A percentile compares a stretch with the other conserved stretches of the same genome.
These are phyloP conservation scores for Orthosia gracilis DNA, from an alignment of 2,888 invertebrate species.

Conservation along the genomic window DNA sequence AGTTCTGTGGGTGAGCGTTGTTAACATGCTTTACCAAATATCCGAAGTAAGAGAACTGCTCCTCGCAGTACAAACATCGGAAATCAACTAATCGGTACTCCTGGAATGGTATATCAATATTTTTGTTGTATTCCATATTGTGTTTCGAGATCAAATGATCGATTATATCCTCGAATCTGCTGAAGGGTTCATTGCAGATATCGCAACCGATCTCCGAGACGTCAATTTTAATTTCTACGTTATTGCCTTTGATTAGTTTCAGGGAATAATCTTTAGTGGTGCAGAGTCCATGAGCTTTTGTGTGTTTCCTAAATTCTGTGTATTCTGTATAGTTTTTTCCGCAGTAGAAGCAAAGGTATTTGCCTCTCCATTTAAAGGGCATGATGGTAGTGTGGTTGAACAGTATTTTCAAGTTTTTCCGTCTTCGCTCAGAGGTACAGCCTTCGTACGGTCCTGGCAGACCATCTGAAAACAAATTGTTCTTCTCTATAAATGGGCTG, in stretches of 20 bases:
- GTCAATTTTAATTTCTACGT: slow-evolving; percentile 83
- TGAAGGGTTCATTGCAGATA: slow-evolving; percentile 80
- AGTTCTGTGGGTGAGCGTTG: slow-evolving; percentile 77
- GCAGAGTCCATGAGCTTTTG: slow-evolving; percentile 79
- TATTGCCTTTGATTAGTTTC: slow-evolving; percentile 78
- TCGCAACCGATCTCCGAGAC: slow-evolving; percentile 83
- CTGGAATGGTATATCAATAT: slow-evolving; percentile 77
- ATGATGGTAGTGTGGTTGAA: slow-evolving; percentile 86
- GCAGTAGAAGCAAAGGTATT: slow-evolving; percentile 85
- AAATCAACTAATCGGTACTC: slow-evolving; percentile 80
- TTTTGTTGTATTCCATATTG: slow-evolving; percentile 79
- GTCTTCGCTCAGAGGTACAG: slow-evolving; percentile 78
- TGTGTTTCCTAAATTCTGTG: slow-evolving; percentile 81
- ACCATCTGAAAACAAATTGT: slow-evolving; percentile 86
- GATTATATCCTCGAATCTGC: slow-evolving; percentile 75
- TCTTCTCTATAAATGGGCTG: slow-evolving; percentile 63
- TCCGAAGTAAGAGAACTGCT: slow-evolving; percentile 79
- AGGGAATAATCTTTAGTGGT: slow-evolving; percentile 78
- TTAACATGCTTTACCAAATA: slow-evolving; percentile 82
- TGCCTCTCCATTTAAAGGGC: slow-evolving; percentile 87
- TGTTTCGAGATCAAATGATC: slow-evolving; percentile 84
- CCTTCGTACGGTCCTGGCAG: slow-evolving; percentile 77
- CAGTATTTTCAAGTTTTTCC: slow-evolving; percentile 84
- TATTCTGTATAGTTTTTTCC: slow-evolving; percentile 78
- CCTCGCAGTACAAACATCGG: slow-evolving; percentile 78